These are phyloP conservation scores for Enchytraeus crypticus DNA, from an alignment of 2,888 invertebrate species.

Conservation along the genomic window DNA sequence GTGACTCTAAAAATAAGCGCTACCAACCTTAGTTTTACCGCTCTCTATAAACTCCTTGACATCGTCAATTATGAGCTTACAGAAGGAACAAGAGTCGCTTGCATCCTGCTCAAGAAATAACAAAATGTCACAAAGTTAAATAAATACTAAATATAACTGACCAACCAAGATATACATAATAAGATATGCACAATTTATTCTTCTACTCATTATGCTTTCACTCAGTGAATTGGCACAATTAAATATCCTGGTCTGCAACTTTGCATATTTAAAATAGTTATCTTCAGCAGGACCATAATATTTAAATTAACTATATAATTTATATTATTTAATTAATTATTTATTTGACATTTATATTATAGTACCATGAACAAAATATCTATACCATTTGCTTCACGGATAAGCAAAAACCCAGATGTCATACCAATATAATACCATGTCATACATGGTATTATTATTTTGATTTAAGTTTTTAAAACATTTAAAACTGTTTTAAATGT, in stretches of 20 bases:
- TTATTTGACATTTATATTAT: too few species aligned
- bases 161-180: too few species aligned
- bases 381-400: neutral
- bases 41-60: neutral
- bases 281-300: too few species aligned
- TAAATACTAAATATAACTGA: too few species aligned
- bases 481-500: neutral
- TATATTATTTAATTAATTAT: too few species aligned
- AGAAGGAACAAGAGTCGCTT: slow-evolving; percentile 1
- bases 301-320: too few species aligned
- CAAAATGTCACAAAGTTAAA: too few species aligned
- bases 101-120: slow-evolving; percentile 1
- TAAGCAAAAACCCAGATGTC: neutral
- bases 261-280: too few species aligned
- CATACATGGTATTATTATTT: neutral
- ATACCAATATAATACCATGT: neutral
- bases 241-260: neutral
- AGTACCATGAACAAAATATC: too few species aligned
- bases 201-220: neutral
- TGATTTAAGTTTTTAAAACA: neutral
- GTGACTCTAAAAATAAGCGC: too few species aligned
- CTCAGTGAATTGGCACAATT: neutral
- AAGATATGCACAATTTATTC: too few species aligned
- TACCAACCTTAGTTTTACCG: slow-evolving; percentile 2
- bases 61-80: slow-evolving; percentile 4